Evolutionary conservation across 1,140 invertebrate species (phyloP), one percentile per base, ranked within the genome.

Genomic region (Oncopodura yosiiana): DNA sequence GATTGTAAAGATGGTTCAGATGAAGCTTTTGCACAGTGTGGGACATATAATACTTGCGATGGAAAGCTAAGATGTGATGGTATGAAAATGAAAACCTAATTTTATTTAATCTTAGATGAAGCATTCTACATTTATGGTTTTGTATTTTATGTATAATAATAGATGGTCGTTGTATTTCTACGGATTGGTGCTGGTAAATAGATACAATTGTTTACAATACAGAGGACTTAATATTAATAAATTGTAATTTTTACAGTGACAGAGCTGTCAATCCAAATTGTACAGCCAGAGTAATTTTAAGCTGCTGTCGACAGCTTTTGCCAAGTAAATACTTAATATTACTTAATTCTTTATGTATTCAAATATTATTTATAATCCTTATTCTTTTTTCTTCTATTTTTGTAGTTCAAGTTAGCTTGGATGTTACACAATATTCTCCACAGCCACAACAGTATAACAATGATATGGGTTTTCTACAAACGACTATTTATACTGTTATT

Each of bases 1-100:
- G 88, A 94, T 67, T 94, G 90, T 68, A 70, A 75, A 3, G 91
- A 93, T 68, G 82, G 81, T 12, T 86, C 84, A 0, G 87, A 91
- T 67, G 87, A 92, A 69, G 75, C 61, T 51, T 14, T 55, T 26
- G 62, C 62, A 16, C 66, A 67, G 9, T 77, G 76, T 62, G 70
- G 74, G 69, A 45, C 37, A 19, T 11, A n/a, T 49, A 63, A 74
- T 64, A 71, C 75, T 3, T 78, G 76, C 61, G 66, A 69, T 62
- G 71, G 71, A 54, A 75, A 69, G 55, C 62, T 77, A 34, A 66
- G 56, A 3, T 77, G 74, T 65, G 70, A 73, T n/a, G n/a, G n/a
- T n/a, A n/a, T 23, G 70, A 74, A 8, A n/a, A n/a, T 34, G n/a
- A 34, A 9, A 34, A 34, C n/a, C 8, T 34, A 34, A 9, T n/a